Evolutionary conservation across 1,140 invertebrate genomes (phyloP).

Genomic region (Solen grandis): DNA sequence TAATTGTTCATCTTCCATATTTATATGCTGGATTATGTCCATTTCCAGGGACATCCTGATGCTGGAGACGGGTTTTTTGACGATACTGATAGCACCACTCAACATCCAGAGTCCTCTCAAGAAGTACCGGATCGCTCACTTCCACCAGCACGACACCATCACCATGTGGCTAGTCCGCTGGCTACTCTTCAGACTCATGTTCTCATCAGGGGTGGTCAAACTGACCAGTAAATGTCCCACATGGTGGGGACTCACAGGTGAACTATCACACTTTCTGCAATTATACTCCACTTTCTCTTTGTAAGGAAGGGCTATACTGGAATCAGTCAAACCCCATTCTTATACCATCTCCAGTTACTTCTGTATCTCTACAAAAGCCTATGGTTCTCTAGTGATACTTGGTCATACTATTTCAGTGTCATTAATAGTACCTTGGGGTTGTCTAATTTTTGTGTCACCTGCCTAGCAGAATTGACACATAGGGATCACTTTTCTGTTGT

Average conservation of each 20-base stretch:
- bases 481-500: too few species aligned
- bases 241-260: conserved; percentile 92
- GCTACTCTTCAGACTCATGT: conserved; percentile 90
- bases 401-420: too few species aligned
- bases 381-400: too few species aligned
- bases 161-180: conserved; percentile 89
- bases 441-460: too few species aligned
- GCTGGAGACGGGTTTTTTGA: conserved; percentile 89
- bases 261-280: conserved; percentile 44
- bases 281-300: background rate
- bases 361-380: too few species aligned
- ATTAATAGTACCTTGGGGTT: too few species aligned
- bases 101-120: conserved; percentile 75
- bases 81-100: conserved; percentile 87
- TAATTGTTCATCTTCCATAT: too few species aligned
- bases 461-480: too few species aligned
- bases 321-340: too few species aligned
- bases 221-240: conserved; percentile 88
- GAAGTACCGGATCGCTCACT: conserved; percentile 79
- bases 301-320: too few species aligned
- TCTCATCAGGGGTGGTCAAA: conserved; percentile 89
- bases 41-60: conserved; percentile 88
- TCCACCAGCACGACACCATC: conserved; percentile 80
- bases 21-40: too few species aligned
- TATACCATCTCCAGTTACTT: too few species aligned